phyloP scores from a whole-genome alignment of 2,797 vertebrate genomes.

The Myotis daubentonii region DNA sequence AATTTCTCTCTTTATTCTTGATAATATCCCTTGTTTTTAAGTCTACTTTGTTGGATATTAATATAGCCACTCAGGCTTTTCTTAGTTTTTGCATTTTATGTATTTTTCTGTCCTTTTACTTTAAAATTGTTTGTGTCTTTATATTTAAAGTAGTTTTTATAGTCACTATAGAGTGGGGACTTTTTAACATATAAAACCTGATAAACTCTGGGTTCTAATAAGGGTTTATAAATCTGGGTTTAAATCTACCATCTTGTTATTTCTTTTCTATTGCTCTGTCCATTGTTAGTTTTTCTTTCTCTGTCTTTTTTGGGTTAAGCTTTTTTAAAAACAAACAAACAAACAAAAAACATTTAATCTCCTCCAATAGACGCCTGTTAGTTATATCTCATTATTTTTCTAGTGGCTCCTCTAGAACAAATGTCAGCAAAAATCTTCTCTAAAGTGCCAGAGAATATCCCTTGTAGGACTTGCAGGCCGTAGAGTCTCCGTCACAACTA shows the following conservation, averaged over 20 bases:
- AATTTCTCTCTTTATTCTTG: background rate
- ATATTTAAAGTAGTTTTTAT: background rate
- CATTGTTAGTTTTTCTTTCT: background rate
- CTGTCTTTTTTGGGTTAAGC: background rate
- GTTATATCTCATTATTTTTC: background rate
- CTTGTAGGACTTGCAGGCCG: background rate
- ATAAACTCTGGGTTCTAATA: background rate
- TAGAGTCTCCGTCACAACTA: background rate
- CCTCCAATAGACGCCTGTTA: background rate
- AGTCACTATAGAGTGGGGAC: background rate
- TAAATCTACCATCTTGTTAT: background rate
- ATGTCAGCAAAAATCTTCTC: background rate
- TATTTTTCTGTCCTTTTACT: slow-evolving; percentile 30
- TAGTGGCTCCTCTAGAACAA: background rate
- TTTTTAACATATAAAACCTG: slow-evolving; percentile 9
- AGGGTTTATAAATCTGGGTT: background rate
- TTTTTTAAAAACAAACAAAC: background rate
- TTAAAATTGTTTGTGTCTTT: slow-evolving; percentile 42
- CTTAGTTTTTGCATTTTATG: background rate
- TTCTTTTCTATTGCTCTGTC: slow-evolving; percentile 17
- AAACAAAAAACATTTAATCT: background rate
- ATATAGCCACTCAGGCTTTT: background rate
- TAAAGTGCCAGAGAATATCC: background rate
- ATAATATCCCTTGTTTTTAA: background rate
- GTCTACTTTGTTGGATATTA: background rate